phyloP scores from a whole-genome alignment of 2,113 vertebrate genomes.

The Daboia siamensis region DNA sequence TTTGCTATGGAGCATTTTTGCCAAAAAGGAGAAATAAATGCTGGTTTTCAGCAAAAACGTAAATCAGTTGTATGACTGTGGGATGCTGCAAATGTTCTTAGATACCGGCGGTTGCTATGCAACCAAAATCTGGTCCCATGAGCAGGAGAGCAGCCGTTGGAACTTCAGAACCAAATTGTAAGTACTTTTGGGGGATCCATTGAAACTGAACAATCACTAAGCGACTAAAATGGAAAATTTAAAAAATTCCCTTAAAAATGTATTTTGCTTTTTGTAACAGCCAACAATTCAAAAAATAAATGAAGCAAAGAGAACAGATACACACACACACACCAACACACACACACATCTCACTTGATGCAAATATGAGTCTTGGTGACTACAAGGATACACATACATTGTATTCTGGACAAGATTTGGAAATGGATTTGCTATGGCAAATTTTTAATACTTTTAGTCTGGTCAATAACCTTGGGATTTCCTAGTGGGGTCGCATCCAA shows the following conservation, averaged over 20 bases:
- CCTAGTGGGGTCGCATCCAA: background rate
- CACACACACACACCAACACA: too few species aligned
- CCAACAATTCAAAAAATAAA: background rate
- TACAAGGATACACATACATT: background rate
- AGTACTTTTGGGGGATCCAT: background rate
- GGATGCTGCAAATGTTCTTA: background rate
- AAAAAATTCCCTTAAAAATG: background rate
- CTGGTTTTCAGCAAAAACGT: background rate
- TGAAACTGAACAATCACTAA: background rate
- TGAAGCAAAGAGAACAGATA: background rate
- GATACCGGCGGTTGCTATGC: background rate
- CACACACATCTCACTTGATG: background rate
- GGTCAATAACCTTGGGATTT: background rate
- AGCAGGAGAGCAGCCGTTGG: background rate
- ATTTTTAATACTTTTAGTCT: background rate
- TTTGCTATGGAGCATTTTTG: background rate
- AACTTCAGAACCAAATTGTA: background rate
- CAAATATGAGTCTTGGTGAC: background rate
- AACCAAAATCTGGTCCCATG: background rate
- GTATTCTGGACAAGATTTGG: background rate
- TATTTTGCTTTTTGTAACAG: background rate
- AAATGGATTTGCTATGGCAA: background rate
- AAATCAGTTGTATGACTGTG: background rate
- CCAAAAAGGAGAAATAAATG: background rate
- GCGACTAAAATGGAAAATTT: background rate